phyloP scores from a whole-genome alignment of 2,113 vertebrate species.

The Chunga burmeisteri region DNA sequence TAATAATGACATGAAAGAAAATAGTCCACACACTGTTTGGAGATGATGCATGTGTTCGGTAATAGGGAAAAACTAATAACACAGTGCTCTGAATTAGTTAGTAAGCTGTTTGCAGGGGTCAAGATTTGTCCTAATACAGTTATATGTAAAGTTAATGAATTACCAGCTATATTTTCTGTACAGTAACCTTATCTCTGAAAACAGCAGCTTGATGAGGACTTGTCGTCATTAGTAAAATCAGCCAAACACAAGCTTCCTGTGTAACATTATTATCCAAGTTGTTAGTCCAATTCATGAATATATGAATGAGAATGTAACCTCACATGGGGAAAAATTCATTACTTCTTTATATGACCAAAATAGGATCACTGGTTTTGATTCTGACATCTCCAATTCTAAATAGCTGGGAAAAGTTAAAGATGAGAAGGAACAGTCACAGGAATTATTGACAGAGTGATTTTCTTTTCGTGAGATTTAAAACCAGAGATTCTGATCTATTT shows the following conservation, averaged over 20 bases:
- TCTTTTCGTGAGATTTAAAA: background rate
- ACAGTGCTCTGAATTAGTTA: background rate
- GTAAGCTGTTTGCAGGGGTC: background rate
- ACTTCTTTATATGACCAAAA: background rate
- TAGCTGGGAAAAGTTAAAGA: background rate
- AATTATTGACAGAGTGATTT: background rate
- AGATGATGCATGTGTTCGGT: background rate
- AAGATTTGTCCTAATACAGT: background rate
- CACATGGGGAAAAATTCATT: background rate
- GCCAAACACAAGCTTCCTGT: background rate
- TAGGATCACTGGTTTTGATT: background rate
- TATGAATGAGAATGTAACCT: background rate
- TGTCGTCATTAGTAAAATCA: background rate
- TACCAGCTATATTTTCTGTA: background rate
- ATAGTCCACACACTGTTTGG: background rate
- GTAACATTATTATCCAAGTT: background rate
- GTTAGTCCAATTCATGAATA: background rate
- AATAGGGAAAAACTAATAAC: background rate
- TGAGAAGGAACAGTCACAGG: background rate
- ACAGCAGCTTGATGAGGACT: background rate
- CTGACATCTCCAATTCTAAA: background rate
- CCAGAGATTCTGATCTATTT: background rate
- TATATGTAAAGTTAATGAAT: background rate
- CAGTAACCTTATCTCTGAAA: background rate
- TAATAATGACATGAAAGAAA: background rate